Conservation (phyloP, 2,113 vertebrate genomes). For the Mobula birostris region DNA sequence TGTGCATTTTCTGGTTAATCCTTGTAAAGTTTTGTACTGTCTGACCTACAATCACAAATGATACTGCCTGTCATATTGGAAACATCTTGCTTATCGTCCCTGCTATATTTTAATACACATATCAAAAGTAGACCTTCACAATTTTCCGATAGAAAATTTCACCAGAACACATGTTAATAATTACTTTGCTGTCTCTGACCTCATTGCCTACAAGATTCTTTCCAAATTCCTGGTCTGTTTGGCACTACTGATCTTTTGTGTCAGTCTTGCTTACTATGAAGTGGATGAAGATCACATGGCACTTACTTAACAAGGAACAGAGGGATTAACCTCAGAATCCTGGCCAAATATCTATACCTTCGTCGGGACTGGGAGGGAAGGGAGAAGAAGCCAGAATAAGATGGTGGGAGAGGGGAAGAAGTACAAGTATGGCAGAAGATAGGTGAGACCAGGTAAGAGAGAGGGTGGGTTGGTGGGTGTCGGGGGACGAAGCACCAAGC, state of each 20-base stretch:
- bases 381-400: too few species aligned
- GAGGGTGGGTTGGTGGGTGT: too few species aligned
- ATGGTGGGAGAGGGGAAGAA: too few species aligned
- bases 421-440: too few species aligned
- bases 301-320: too few species aligned
- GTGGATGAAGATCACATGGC: too few species aligned
- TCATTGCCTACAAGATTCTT: not conserved
- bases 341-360: too few species aligned
- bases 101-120: not conserved
- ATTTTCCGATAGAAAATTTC: not conserved
- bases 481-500: too few species aligned
- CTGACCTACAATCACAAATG: not conserved
- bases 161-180: not conserved
- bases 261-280: too few species aligned
- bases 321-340: too few species aligned
- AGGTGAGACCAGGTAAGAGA: too few species aligned
- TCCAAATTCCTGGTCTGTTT: not conserved
- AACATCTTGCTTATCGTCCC: not conserved
- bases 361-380: too few species aligned
- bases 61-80: not conserved
- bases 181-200: not conserved
- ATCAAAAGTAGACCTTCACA: not conserved
- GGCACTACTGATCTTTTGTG: not conserved
- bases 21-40: not conserved
- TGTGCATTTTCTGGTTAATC: not conserved